Conservation (phyloP, 2,888 invertebrate genomes). For the Noctua pronuba region DNA sequence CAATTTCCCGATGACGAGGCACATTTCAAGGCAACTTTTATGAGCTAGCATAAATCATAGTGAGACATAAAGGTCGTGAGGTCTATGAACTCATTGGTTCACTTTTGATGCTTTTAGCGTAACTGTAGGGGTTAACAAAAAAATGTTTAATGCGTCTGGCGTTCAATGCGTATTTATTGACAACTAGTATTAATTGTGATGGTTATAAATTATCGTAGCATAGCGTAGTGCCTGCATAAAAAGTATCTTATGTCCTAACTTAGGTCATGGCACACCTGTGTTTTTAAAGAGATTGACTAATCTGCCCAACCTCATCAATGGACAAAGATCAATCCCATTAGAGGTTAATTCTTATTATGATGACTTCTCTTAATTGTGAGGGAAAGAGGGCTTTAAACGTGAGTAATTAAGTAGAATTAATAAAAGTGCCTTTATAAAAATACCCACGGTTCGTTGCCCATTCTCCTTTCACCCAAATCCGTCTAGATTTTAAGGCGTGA, state of each 20-base stretch:
- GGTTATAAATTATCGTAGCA: not conserved
- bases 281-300: not conserved
- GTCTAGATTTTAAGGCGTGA: no score
- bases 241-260: not conserved
- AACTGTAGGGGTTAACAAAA: not conserved
- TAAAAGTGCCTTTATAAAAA: not conserved
- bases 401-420: not conserved
- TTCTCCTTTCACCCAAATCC: not conserved
- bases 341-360: not conserved
- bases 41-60: constrained; percentile 44
- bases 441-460: not conserved
- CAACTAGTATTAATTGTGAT: not conserved
- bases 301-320: not conserved
- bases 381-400: not conserved
- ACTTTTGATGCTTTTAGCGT: constrained; percentile 17
- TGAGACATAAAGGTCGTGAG: constrained; percentile 40
- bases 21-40: constrained; percentile 37
- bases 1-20: constrained; percentile 31
- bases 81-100: constrained; percentile 29
- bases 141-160: not conserved
- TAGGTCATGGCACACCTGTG: not conserved
- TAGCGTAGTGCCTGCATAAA: not conserved
- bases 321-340: not conserved
- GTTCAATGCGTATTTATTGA: not conserved
- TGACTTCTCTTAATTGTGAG: not conserved